phyloP scores from a whole-genome alignment of 2,888 invertebrate genomes.

The Noctuana brunneofusca region DNA sequence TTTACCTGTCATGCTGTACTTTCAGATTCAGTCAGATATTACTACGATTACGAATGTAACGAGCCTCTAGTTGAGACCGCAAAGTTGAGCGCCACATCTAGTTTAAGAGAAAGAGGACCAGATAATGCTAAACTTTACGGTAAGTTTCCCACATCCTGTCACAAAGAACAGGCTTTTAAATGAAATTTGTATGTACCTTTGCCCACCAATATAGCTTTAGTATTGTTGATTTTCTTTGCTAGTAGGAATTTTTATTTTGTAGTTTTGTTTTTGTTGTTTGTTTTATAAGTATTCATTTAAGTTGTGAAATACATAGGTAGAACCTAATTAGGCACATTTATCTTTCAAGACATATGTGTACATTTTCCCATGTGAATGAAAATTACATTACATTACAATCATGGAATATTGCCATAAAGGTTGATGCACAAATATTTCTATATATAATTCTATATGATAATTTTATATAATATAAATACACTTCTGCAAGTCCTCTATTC shows the following conservation, averaged over 20 bases:
- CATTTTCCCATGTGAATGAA: neutral
- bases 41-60: conserved; percentile 88
- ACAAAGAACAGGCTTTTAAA: neutral
- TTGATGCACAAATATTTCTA: too few species aligned
- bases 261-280: neutral
- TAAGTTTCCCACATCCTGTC: conserved; percentile 74
- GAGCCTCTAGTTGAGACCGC: conserved; percentile 89
- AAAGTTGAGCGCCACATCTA: conserved; percentile 90
- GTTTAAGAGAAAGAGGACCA: conserved; percentile 91
- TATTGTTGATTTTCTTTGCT: neutral
- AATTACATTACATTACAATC: too few species aligned
- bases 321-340: neutral
- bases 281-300: neutral
- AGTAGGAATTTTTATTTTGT: neutral
- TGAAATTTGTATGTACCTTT: neutral
- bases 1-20: conserved; percentile 35
- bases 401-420: too few species aligned
- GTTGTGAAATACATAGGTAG: neutral
- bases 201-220: neutral
- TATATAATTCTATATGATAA: too few species aligned
- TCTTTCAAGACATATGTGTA: neutral
- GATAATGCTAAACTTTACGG: conserved; percentile 93
- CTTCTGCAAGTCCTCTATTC: too few species aligned
- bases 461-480: too few species aligned
- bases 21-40: conserved; percentile 71